Evolutionary conservation across 2,797 vertebrate genomes (phyloP).

Genomic region (Takifugu rubripes): DNA sequence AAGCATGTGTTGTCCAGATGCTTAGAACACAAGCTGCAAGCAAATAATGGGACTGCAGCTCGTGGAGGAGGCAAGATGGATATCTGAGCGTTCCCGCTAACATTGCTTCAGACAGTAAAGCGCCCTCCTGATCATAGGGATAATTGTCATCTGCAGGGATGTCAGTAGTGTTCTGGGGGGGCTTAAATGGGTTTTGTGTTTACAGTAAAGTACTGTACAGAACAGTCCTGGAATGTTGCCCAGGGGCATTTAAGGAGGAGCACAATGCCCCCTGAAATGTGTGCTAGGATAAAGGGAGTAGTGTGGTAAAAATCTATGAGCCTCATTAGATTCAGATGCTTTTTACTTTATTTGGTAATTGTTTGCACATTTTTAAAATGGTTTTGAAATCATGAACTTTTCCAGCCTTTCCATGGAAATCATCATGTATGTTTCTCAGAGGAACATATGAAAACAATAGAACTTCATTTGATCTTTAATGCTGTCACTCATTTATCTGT

Average conservation of each 20-base stretch:
- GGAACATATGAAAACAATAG: no score
- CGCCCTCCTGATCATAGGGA: neutral
- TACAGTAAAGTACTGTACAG: slow-evolving; percentile 8
- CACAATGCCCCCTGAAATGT: neutral
- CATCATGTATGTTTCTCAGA: no score
- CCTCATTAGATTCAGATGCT: no score
- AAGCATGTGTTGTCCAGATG: slow-evolving; percentile 78
- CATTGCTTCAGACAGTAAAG: neutral
- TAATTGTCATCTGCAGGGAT: neutral
- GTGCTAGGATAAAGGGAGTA: no score
- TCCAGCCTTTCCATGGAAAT: no score
- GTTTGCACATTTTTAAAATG: neutral
- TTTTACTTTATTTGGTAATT: neutral
- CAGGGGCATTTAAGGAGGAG: slow-evolving; percentile 30
- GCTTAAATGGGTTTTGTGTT: slow-evolving; percentile 1
- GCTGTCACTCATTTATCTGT: no score
- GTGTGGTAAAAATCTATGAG: no score
- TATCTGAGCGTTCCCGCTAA: neutral
- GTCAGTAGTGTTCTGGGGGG: slow-evolving; percentile 4
- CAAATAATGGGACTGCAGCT: slow-evolving; percentile 61
- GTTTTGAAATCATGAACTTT: no score
- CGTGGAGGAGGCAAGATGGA: slow-evolving; percentile 45
- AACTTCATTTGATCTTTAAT: no score
- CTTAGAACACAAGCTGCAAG: slow-evolving; percentile 60
- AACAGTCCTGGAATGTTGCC: slow-evolving; percentile 17